Conservation (phyloP, 2,113 vertebrate genomes). For the Corythornis vintsioides region DNA sequence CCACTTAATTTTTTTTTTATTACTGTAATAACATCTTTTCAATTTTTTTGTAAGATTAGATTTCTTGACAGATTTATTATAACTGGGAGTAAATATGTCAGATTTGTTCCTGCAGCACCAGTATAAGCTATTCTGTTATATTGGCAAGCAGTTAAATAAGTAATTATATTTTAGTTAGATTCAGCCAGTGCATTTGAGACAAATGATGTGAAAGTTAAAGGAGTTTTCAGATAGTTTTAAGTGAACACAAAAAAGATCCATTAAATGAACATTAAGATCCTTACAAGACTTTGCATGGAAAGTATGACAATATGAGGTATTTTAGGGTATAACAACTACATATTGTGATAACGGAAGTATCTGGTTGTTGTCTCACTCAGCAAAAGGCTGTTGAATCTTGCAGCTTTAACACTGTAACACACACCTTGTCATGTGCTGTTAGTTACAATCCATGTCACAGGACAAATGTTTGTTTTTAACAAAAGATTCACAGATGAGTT, state of each 20-base stretch:
- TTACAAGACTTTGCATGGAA: background rate
- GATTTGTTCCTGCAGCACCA: background rate
- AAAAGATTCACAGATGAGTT: slow-evolving; percentile 27
- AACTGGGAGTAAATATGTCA: background rate
- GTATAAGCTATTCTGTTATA: background rate
- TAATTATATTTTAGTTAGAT: background rate
- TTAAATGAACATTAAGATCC: background rate
- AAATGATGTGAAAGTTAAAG: background rate
- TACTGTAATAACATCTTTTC: background rate
- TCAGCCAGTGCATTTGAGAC: background rate
- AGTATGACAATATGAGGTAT: background rate
- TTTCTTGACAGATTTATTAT: background rate
- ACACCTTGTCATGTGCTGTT: slow-evolving; percentile 13
- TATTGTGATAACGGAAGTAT: background rate
- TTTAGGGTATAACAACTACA: background rate
- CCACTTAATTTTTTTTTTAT: background rate
- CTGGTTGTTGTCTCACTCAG: background rate
- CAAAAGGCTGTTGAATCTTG: background rate
- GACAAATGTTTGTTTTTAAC: slow-evolving; percentile 51
- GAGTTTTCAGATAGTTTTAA: background rate
- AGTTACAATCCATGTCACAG: background rate
- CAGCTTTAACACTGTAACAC: background rate
- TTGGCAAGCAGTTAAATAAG: background rate
- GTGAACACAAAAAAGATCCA: background rate
- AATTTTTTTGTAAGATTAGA: background rate